These are phyloP conservation scores for Platycheirus albimanus DNA, from an alignment of 2,888 invertebrate genomes.

Conservation along the genomic window DNA sequence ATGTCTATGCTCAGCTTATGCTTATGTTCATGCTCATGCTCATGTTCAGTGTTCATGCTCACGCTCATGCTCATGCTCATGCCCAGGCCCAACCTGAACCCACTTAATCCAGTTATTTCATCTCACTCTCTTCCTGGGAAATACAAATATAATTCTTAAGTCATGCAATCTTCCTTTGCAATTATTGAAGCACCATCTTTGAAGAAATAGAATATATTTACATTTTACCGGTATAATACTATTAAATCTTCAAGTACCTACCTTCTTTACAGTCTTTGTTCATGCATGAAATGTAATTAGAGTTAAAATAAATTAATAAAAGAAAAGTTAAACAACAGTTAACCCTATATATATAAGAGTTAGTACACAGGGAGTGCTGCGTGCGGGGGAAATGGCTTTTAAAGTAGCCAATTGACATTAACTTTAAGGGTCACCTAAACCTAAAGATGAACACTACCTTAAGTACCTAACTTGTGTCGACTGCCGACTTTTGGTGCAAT, in stretches of 20 bases:
- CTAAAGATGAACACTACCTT: slow-evolving; percentile 16
- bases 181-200: slow-evolving; percentile 34
- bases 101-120: slow-evolving; percentile 71
- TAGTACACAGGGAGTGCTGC: too few species aligned
- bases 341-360: slow-evolving; percentile 37
- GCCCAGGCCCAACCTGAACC: slow-evolving; percentile 65
- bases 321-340: slow-evolving; percentile 4
- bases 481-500: slow-evolving; percentile 11
- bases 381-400: neutral
- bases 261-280: slow-evolving; percentile 21
- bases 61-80: too few species aligned
- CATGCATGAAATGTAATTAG: slow-evolving; percentile 66
- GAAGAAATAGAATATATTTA: slow-evolving; percentile 27
- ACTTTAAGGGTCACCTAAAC: slow-evolving; percentile 26
- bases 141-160: slow-evolving; percentile 50
- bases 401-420: slow-evolving; percentile 28
- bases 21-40: too few species aligned
- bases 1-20: too few species aligned
- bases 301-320: slow-evolving; percentile 24
- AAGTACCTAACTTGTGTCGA: neutral
- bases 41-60: too few species aligned
- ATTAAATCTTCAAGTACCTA: slow-evolving; percentile 28
- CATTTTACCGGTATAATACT: slow-evolving; percentile 14
- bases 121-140: slow-evolving; percentile 70
- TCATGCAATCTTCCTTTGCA: slow-evolving; percentile 58